Percentiles rank a stretch among this genome's conserved stretches.
Evolutionary conservation across 1,140 invertebrate genomes (phyloP).

Genomic region (Drosophila bocqueti): DNA sequence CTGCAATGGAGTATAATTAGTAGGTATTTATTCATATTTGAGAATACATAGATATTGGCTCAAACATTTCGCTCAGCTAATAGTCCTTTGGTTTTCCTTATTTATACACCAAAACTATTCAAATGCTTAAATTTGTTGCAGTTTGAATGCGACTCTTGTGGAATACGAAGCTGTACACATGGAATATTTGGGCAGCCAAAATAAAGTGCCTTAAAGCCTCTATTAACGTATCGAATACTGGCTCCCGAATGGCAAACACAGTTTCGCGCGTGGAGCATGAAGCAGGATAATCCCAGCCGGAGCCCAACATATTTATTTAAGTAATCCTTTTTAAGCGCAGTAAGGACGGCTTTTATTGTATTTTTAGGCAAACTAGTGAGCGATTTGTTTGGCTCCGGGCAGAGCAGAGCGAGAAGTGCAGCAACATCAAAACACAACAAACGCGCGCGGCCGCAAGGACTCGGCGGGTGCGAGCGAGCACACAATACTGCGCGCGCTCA

Average conservation of each 20-base stretch:
- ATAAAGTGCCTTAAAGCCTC: neutral
- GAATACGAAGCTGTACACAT: neutral
- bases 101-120: neutral
- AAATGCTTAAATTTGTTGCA: neutral
- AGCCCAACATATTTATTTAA: constrained; percentile 15
- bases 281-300: neutral
- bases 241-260: neutral
- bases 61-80: neutral
- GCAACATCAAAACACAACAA: constrained; percentile 79
- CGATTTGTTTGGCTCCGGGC: constrained; percentile 38
- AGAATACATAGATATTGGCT: too few species aligned
- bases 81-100: too few species aligned
- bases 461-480: constrained; percentile 64
- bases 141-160: neutral
- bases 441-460: constrained; percentile 42
- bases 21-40: neutral
- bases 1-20: constrained; percentile 12
- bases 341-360: constrained; percentile 36
- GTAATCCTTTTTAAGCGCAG: constrained; percentile 17
- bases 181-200: neutral
- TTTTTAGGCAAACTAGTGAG: constrained; percentile 21
- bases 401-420: constrained; percentile 56
- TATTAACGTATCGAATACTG: neutral
- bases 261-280: neutral
- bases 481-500: constrained; percentile 52